Evolutionary conservation across 1,140 invertebrate species (phyloP).

Genomic region (Apolygus lucorum): DNA sequence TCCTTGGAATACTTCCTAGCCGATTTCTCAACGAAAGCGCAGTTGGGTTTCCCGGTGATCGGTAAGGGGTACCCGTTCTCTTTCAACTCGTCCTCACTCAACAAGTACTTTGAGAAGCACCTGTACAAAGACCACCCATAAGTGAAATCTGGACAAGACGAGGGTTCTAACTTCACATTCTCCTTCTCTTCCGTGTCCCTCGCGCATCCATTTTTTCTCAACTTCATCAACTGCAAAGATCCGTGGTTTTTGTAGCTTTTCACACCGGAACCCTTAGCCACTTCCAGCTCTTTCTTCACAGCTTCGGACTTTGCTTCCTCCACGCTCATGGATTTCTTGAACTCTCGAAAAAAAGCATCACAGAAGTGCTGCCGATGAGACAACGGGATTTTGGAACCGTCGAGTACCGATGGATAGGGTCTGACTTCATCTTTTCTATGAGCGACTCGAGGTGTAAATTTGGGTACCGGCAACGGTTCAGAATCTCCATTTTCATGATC

Average conservation of each 20-base stretch:
- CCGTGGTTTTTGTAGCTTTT: conserved; percentile 30
- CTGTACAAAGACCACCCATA: conserved; percentile 33
- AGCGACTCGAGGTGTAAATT: not conserved
- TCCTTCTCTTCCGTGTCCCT: not conserved
- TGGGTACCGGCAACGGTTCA: not conserved
- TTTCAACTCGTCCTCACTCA: conserved; percentile 67
- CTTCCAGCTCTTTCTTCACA: conserved; percentile 12
- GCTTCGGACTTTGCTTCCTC: not conserved
- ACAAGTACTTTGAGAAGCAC: conserved; percentile 43
- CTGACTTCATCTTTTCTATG: not conserved
- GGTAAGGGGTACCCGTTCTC: conserved; percentile 76
- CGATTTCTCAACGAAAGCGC: conserved; percentile 49
- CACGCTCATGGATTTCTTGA: not conserved
- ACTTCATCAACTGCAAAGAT: conserved; percentile 44
- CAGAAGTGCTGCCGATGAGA: not conserved
- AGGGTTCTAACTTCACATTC: not conserved
- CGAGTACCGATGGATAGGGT: not conserved
- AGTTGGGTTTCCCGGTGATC: conserved; percentile 48
- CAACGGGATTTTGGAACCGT: not conserved
- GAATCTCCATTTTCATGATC: too few relatives aligned
- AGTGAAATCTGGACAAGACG: not conserved
- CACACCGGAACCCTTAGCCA: conserved; percentile 6
- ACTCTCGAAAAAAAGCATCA: not conserved
- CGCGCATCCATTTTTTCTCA: conserved; percentile 46
- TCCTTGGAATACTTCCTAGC: conserved; percentile 46